Percentiles rank a stretch among this genome's conserved stretches.
Conservation (phyloP, 2,888 invertebrate genomes). For the Stomorhina lunata region DNA sequence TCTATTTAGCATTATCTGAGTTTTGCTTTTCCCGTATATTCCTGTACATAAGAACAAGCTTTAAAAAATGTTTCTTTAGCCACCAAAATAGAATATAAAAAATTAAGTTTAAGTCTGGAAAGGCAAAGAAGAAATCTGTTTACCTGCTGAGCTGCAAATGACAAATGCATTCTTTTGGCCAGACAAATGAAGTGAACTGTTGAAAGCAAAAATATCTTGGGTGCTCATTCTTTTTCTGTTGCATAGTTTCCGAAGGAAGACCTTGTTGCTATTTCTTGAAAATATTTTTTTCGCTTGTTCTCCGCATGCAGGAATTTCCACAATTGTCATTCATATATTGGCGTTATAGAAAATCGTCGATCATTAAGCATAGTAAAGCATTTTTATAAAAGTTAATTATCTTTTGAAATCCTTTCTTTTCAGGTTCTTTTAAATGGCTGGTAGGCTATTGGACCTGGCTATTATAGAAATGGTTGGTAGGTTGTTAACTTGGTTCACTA, state of each 20-base stretch:
- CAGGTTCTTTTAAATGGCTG: not conserved
- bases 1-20: not conserved
- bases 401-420: conserved; percentile 58
- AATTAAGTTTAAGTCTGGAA: conserved; percentile 20
- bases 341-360: conserved; percentile 65
- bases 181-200: conserved; percentile 80
- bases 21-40: not conserved
- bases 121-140: conserved; percentile 33
- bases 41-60: conserved; percentile 15
- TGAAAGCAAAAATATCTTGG: conserved; percentile 78
- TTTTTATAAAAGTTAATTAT: conserved; percentile 67
- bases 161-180: conserved; percentile 80
- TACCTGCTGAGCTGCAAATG: conserved; percentile 72
- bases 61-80: conserved; percentile 5
- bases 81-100: conserved; percentile 38
- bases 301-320: conserved; percentile 53
- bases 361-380: conserved; percentile 65
- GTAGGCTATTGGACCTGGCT: not conserved
- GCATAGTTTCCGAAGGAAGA: no score
- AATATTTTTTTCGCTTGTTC: conserved; percentile 43
- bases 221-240: conserved; percentile 12
- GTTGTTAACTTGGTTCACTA: not conserved
- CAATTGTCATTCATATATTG: conserved; percentile 66
- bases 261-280: conserved; percentile 31
- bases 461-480: not conserved